Evolutionary conservation across 2,797 vertebrate genomes (phyloP), one percentile per base, ranked within the genome.

Genomic region (Pagetopsis macropterus): DNA sequence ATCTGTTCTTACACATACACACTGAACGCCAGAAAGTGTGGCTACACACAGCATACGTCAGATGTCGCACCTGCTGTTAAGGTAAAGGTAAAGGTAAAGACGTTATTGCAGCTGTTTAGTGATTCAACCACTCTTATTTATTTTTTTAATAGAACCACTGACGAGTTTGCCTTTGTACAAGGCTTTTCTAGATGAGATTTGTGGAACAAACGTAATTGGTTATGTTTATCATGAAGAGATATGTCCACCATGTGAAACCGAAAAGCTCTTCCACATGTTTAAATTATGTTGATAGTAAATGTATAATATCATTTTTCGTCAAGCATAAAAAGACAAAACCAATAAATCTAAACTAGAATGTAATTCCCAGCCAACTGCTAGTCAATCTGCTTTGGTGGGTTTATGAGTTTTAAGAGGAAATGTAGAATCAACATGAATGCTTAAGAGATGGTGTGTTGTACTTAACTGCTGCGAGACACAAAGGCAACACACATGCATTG

Each of bases 1-100:
- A 65, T 40, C 68, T 40, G 14, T 46, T 57, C 69, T 61, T 51
- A 72, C 68, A 66, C 66, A 71, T 46, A 50, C 74, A 71, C 15
- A 48, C 66, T 16, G 56, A 49, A 41, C 33, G 49, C 55, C 67
- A n/a, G n/a, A 57, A 33, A 62, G 72, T 48, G 60, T 54, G 23
- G 50, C 61, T 44, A 41, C 37, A 65, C 77, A 71, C 54, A 57
- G 57, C 64, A 45, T 4, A 21, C 72, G 70, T 4, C 27, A 27
- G 27, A 27, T 27, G 27, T 56, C 17, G 1, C 33, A 58, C 37
- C 70, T 65, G 54, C 70, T 81, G 70, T 17, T 57, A 8, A n/a
- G n/a, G n/a, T n/a, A n/a, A n/a, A n/a, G n/a, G n/a, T n/a, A n/a
- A n/a, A 19, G 37, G 43, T 27, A 27, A 27, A 27, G 27, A 27